These are phyloP conservation scores for Anodontia alba DNA, from an alignment of 2,888 invertebrate species.

Conservation along the genomic window DNA sequence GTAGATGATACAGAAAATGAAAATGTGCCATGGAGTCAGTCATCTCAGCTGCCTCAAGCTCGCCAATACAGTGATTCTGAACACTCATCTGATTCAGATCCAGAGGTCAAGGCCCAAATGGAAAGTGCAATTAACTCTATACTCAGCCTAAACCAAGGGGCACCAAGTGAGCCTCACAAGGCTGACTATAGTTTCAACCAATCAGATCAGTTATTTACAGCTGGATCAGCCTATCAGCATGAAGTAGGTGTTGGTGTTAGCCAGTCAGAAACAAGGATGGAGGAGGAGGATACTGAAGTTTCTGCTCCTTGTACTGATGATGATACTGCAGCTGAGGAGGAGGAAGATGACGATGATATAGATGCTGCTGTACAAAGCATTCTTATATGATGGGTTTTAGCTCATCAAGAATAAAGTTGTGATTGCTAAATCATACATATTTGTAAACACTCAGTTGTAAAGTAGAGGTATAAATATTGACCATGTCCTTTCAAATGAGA, in stretches of 20 bases:
- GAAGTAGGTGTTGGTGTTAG: not conserved
- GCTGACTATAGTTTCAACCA: conserved; percentile 42
- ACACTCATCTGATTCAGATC: conserved; percentile 56
- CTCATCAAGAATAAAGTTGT: too few relatives aligned
- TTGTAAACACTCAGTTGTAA: too few relatives aligned
- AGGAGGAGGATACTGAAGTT: not conserved
- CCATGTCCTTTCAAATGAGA: too few relatives aligned
- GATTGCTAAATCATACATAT: too few relatives aligned
- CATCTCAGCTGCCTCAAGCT: not conserved
- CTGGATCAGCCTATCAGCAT: conserved; percentile 42
- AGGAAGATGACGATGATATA: conserved; percentile 79
- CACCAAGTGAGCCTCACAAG: conserved; percentile 23
- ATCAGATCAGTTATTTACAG: conserved; percentile 37
- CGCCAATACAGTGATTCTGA: conserved; percentile 6
- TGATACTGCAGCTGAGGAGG: not conserved
- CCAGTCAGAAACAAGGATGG: conserved; percentile 1
- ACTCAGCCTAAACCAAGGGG: conserved; percentile 86
- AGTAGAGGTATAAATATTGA: too few relatives aligned
- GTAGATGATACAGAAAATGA: conserved; percentile 32
- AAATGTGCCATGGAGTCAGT: conserved; percentile 8
- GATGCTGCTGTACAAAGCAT: conserved; percentile 87
- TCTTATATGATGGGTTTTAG: conserved; percentile 79
- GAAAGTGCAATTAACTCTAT: conserved; percentile 93
- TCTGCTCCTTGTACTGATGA: not conserved
- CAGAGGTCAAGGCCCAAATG: conserved; percentile 86